These are phyloP conservation scores for Drosophila orosa DNA, from an alignment of 1,140 invertebrate species.

Conservation along the genomic window DNA sequence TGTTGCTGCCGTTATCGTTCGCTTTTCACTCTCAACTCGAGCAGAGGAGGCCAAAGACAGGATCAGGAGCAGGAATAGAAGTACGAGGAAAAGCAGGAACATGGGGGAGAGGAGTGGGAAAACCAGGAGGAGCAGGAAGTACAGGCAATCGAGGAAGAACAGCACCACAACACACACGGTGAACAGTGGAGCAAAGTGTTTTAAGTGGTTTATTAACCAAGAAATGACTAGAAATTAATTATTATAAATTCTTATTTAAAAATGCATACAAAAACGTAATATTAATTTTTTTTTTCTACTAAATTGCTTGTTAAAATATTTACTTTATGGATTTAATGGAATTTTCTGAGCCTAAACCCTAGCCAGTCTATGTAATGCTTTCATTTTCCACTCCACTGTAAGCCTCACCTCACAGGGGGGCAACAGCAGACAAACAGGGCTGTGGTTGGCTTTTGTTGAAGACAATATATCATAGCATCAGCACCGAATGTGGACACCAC, in stretches of 20 bases:
- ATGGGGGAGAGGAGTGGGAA: conserved; percentile 3
- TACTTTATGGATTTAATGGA: background rate
- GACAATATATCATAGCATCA: conserved; percentile 82
- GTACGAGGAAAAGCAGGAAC: background rate
- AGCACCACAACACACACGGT: conserved; percentile 22
- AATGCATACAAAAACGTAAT: background rate
- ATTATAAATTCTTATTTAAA: background rate
- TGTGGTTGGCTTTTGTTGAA: conserved; percentile 81
- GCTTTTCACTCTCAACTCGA: conserved; percentile 71
- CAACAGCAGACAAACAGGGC: conserved; percentile 36
- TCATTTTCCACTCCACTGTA: conserved; percentile 17
- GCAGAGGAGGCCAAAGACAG: conserved; percentile 33
- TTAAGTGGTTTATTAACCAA: background rate
- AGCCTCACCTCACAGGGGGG: conserved; percentile 3
- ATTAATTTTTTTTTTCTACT: background rate
- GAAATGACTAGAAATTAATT: background rate
- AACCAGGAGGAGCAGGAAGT: conserved; percentile 5
- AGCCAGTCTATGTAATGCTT: background rate
- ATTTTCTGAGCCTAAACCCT: background rate
- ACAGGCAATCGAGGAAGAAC: conserved; percentile 31
- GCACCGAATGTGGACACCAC: conserved; percentile 51
- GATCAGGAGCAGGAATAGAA: conserved; percentile 13
- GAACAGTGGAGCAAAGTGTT: conserved; percentile 22
- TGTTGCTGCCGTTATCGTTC: conserved; percentile 79
- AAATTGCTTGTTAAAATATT: background rate